These are phyloP conservation scores for Hemistola chrysoprasaria DNA, from an alignment of 2,888 invertebrate genomes.

Conservation along the genomic window DNA sequence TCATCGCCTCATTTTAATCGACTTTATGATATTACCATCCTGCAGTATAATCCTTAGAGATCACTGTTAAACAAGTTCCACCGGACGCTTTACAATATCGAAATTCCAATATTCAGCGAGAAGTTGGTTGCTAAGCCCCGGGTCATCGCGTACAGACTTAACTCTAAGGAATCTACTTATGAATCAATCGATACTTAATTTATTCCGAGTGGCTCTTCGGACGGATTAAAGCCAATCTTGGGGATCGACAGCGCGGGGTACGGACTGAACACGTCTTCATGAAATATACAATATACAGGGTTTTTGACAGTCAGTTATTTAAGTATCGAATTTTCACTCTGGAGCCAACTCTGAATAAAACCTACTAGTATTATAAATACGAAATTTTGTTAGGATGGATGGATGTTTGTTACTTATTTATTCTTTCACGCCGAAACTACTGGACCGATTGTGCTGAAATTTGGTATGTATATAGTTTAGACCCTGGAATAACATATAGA, in stretches of 20 bases:
- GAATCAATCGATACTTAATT: slow-evolving; percentile 49
- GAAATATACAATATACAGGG: no score
- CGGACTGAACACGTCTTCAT: not conserved
- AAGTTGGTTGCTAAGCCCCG: slow-evolving; percentile 40
- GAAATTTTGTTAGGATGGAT: no score
- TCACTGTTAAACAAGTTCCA: slow-evolving; percentile 51
- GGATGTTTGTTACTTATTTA: no score
- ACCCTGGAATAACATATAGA: no score
- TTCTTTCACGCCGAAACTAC: no score
- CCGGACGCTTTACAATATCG: slow-evolving; percentile 52
- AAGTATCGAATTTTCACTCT: no score
- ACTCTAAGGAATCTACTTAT: slow-evolving; percentile 57
- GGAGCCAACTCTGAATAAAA: no score
- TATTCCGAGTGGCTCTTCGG: slow-evolving; percentile 33
- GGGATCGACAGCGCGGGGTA: slow-evolving; percentile 8
- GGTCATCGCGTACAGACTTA: slow-evolving; percentile 49
- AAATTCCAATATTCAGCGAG: slow-evolving; percentile 63
- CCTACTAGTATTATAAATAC: no score
- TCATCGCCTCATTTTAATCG: not conserved
- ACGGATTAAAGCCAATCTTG: slow-evolving; percentile 36
- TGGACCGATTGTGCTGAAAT: no score
- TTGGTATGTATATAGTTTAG: no score
- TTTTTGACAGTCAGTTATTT: no score
- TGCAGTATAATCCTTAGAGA: slow-evolving; percentile 61
- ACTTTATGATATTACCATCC: slow-evolving; percentile 12